Conservation (phyloP, 2,113 vertebrate genomes). For the Megaptera novaeangliae region DNA sequence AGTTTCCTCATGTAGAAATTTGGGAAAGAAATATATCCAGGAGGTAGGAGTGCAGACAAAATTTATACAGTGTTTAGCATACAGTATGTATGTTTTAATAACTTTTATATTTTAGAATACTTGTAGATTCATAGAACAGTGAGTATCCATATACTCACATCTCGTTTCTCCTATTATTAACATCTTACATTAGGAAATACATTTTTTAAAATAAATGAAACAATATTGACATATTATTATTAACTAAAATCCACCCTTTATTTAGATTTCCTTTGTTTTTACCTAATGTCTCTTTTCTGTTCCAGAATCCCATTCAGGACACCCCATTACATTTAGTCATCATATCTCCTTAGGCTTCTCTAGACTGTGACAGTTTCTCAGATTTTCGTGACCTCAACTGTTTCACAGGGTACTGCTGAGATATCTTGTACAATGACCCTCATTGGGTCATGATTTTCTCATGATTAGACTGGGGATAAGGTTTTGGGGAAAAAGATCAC, state of each 20-base stretch:
- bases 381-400: not conserved
- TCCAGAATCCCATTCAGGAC: not conserved
- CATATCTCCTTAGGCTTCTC: not conserved
- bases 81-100: not conserved
- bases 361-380: not conserved
- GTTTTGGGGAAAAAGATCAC: accelerated
- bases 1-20: not conserved
- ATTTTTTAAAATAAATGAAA: not conserved
- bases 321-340: not conserved
- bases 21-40: not conserved
- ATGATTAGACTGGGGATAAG: too few species aligned
- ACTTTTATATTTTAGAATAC: not conserved
- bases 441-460: not conserved
- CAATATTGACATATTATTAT: not conserved
- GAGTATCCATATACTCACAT: not conserved
- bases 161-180: not conserved
- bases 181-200: not conserved
- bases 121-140: not conserved
- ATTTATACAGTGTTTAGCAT: not conserved
- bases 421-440: not conserved
- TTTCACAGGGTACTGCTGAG: not conserved
- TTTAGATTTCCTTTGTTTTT: not conserved
- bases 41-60: not conserved
- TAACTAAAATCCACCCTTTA: not conserved
- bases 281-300: not conserved